phyloP scores from a whole-genome alignment of 2,888 invertebrate species.

The Lasioglossum vierecki region DNA sequence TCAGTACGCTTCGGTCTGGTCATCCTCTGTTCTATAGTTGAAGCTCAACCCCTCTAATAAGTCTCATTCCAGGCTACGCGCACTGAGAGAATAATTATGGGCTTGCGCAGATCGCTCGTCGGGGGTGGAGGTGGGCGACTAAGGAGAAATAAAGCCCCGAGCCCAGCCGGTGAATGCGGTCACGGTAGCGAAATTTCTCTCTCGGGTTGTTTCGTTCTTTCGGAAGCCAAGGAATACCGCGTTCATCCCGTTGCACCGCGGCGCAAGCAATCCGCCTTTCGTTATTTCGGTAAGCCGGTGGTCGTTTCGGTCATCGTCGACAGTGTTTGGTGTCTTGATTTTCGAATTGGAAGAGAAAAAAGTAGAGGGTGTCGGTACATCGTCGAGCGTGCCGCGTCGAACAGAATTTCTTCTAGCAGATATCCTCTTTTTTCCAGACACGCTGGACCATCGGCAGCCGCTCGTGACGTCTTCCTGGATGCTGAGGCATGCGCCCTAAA shows the following conservation, averaged over 20 bases:
- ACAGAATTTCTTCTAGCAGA: background rate
- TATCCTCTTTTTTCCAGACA: conserved; percentile 36
- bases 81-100: conserved; percentile 82
- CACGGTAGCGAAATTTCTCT: conserved; percentile 74
- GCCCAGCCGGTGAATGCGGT: conserved; percentile 77
- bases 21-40: conserved; percentile 24
- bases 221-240: conserved; percentile 11
- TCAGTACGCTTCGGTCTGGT: conserved; percentile 37
- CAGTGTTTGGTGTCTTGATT: background rate
- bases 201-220: conserved; percentile 40
- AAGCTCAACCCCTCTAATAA: conserved; percentile 67
- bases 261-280: background rate
- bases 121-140: conserved; percentile 67
- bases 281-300: conserved; percentile 17
- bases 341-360: background rate
- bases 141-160: conserved; percentile 78
- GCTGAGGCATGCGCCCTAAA: conserved; percentile 83
- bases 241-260: background rate
- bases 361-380: background rate
- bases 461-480: conserved; percentile 77
- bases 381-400: background rate
- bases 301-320: background rate
- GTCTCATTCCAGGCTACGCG: conserved; percentile 72
- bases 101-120: conserved; percentile 80
- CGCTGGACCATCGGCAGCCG: conserved; percentile 57